Conservation (phyloP, 2,113 vertebrate species). For the Ciconia boyciana region DNA sequence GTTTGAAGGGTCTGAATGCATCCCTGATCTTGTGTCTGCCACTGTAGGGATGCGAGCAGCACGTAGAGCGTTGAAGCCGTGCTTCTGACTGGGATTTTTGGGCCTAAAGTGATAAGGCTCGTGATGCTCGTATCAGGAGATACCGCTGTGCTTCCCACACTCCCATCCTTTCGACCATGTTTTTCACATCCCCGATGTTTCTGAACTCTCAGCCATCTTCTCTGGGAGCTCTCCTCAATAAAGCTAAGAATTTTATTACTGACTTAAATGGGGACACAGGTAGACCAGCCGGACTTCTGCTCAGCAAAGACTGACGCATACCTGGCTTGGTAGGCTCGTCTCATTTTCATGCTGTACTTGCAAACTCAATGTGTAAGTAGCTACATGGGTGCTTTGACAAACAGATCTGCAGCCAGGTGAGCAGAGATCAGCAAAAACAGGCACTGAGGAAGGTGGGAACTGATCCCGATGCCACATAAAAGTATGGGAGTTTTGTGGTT, state of each 20-base stretch:
- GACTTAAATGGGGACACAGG: background rate
- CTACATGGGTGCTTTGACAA: background rate
- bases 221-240: background rate
- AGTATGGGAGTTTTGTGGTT: background rate
- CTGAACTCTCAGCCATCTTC: background rate
- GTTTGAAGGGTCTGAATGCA: background rate
- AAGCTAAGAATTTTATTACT: background rate
- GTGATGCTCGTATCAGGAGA: background rate
- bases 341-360: background rate
- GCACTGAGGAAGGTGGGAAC: background rate
- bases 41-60: background rate
- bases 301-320: background rate
- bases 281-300: background rate
- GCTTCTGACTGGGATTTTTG: background rate
- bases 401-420: background rate
- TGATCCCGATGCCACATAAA: fast-evolving
- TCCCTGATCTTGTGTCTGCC: background rate
- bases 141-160: background rate
- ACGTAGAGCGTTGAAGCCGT: background rate
- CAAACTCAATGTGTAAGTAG: background rate
- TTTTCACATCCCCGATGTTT: background rate
- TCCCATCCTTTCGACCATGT: background rate
- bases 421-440: background rate
- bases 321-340: background rate
- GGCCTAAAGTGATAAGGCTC: background rate